phyloP scores from a whole-genome alignment of 2,888 invertebrate species.

The Strigamia maritima region DNA sequence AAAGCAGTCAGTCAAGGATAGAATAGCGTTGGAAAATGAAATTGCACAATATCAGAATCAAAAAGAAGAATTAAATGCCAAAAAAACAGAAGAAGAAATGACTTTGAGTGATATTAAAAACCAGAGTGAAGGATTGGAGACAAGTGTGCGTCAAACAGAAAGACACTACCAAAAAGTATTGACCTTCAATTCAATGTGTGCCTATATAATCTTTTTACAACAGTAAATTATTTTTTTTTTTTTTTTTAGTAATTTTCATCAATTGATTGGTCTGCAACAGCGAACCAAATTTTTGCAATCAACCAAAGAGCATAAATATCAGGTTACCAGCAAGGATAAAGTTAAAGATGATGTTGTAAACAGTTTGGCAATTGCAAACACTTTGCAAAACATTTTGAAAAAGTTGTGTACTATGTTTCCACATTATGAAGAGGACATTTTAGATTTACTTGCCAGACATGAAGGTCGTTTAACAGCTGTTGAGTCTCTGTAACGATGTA shows the following conservation, averaged over 20 bases:
- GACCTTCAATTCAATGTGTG: too few species aligned
- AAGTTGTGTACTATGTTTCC: not conserved
- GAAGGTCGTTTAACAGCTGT: not conserved
- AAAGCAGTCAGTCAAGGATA: not conserved
- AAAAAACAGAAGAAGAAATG: not conserved
- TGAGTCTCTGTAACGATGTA: too few species aligned
- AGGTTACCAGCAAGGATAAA: not conserved
- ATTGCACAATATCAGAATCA: not conserved
- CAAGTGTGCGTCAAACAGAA: not conserved
- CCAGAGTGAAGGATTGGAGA: not conserved
- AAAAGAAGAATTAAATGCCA: not conserved
- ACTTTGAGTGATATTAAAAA: not conserved
- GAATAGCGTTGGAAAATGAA: not conserved
- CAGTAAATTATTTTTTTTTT: not conserved
- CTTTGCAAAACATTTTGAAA: not conserved
- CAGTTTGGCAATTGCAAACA: not conserved
- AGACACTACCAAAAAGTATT: constrained; percentile 5
- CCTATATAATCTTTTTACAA: too few species aligned
- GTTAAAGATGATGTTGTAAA: not conserved
- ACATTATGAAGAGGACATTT: not conserved
- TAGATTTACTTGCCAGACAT: not conserved
- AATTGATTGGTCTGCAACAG: not conserved
- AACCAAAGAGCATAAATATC: not conserved
- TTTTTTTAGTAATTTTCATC: constrained; percentile 2
- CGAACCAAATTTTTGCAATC: not conserved